Conservation (phyloP, 2,888 invertebrate genomes). For the Idaea biselata region DNA sequence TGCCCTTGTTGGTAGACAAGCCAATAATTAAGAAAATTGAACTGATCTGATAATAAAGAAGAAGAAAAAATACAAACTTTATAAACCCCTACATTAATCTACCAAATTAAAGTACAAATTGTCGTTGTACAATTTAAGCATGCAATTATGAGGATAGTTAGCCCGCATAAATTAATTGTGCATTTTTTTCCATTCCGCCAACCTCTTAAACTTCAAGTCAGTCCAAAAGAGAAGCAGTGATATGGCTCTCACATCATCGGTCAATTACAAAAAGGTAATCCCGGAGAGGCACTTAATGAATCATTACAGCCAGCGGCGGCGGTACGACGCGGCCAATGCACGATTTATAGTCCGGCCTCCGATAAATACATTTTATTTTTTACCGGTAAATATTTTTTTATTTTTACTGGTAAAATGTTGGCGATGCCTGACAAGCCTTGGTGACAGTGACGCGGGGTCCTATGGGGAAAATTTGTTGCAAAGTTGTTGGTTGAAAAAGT, state of each 20-base stretch:
- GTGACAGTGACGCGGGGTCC: constrained; percentile 28
- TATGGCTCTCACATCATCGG: constrained; percentile 76
- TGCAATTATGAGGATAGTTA: no score
- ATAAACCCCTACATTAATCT: no score
- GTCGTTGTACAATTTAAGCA: no score
- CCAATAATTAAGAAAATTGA: no score
- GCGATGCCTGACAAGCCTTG: constrained; percentile 27
- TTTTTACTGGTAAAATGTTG: constrained; percentile 25
- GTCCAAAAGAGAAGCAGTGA: constrained; percentile 70
- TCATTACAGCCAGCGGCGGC: constrained; percentile 72
- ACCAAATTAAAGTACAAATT: no score
- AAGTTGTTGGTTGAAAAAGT: constrained; percentile 19
- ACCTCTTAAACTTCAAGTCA: constrained; percentile 33
- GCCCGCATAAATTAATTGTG: no score
- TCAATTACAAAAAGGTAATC: constrained; percentile 80
- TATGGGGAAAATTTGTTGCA: constrained; percentile 29
- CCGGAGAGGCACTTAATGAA: constrained; percentile 79
- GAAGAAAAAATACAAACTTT: no score
- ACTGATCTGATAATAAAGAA: no score
- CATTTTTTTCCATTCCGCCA: constrained; percentile 20
- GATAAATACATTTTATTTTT: constrained; percentile 41
- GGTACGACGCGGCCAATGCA: constrained; percentile 55
- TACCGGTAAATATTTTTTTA: not conserved
- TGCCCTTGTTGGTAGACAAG: no score
- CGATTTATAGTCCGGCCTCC: constrained; percentile 60